These are phyloP conservation scores for Leptopilina clavipes DNA, from an alignment of 1,140 invertebrate genomes.

Conservation along the genomic window DNA sequence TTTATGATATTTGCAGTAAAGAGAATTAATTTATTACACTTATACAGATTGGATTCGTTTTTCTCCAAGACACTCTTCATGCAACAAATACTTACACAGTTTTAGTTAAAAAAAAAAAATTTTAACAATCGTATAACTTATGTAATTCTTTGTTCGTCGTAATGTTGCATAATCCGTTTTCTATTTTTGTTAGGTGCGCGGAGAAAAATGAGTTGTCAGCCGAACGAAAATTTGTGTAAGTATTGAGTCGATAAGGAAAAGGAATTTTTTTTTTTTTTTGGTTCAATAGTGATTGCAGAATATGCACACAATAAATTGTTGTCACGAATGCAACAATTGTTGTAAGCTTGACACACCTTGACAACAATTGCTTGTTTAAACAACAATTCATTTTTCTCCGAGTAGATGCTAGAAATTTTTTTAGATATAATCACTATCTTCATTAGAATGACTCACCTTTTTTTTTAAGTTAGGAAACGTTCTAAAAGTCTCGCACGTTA, in stretches of 20 bases:
- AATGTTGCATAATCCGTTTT: conserved; percentile 28
- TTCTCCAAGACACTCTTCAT: neutral
- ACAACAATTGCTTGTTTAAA: conserved; percentile 20
- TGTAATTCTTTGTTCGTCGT: neutral
- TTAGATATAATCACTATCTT: conserved; percentile 6
- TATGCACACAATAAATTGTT: conserved; percentile 24
- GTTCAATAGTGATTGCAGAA: neutral
- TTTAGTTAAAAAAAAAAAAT: neutral
- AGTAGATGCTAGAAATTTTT: conserved; percentile 21
- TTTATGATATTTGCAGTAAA: too few relatives aligned
- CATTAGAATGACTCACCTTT: conserved; percentile 11
- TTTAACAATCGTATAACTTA: neutral
- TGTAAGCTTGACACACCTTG: conserved; percentile 17
- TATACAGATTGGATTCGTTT: neutral
- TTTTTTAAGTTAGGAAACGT: neutral
- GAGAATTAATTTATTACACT: too few relatives aligned
- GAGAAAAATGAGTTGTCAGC: conserved; percentile 33
- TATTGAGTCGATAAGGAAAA: neutral
- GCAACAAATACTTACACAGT: neutral
- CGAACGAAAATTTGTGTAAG: conserved; percentile 30
- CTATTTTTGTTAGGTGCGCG: conserved; percentile 22
- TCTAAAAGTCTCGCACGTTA: neutral
- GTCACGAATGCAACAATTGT: conserved; percentile 10
- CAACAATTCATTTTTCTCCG: conserved; percentile 33
- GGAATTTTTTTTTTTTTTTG: too few relatives aligned